Evolutionary conservation across 2,888 invertebrate genomes (phyloP).

Genomic region (Erannis defoliaria): DNA sequence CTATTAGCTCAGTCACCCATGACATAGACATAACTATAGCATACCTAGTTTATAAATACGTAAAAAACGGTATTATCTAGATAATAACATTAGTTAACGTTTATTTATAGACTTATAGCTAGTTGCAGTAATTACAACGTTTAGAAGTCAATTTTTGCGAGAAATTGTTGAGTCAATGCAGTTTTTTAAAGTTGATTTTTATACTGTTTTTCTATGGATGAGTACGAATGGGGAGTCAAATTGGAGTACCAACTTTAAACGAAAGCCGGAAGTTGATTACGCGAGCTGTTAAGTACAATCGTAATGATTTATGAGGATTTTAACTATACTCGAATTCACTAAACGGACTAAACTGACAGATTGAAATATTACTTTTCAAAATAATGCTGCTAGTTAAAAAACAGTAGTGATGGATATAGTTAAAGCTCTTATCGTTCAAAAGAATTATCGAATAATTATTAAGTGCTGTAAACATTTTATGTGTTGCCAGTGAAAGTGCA

Average conservation of each 20-base stretch:
- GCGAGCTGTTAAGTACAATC: background rate
- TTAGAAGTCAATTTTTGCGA: constrained; percentile 20
- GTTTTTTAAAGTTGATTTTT: constrained; percentile 23
- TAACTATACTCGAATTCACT: too few relatives aligned
- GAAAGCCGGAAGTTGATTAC: background rate
- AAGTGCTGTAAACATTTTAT: too few relatives aligned
- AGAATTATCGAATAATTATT: too few relatives aligned
- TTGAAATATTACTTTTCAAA: too few relatives aligned
- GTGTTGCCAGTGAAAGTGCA: too few relatives aligned
- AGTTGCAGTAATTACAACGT: constrained; percentile 34
- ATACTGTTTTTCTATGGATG: constrained; percentile 23
- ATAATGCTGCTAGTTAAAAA: too few relatives aligned
- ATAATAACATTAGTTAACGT: constrained; percentile 31
- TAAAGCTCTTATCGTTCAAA: too few relatives aligned
- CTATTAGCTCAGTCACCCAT: constrained; percentile 15
- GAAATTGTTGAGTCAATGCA: constrained; percentile 19
- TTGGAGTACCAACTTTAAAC: too few relatives aligned
- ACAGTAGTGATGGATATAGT: too few relatives aligned
- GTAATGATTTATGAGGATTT: too few relatives aligned
- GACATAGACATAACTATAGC: constrained; percentile 34
- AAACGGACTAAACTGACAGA: too few relatives aligned
- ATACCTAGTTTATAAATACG: constrained; percentile 33
- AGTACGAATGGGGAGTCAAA: constrained; percentile 27
- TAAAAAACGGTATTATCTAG: constrained; percentile 42
- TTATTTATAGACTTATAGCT: constrained; percentile 33